Conservation (phyloP, 2,888 invertebrate species). For the Nomada ferruginata region DNA sequence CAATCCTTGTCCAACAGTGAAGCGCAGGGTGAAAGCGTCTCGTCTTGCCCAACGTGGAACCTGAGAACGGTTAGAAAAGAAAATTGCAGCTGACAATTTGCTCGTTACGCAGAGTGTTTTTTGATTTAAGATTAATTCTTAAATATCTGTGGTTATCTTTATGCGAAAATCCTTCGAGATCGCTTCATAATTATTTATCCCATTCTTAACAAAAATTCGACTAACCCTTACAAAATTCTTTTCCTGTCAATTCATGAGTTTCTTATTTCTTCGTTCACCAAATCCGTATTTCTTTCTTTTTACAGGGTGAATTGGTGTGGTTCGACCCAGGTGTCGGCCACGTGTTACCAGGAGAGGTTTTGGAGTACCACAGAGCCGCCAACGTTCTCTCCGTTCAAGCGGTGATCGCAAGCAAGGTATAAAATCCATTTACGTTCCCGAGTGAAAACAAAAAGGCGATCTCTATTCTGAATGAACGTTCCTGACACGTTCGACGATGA, state of each 20-base stretch:
- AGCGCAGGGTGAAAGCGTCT: conserved; percentile 57
- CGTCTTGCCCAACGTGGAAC: conserved; percentile 60
- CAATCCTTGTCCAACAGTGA: conserved; percentile 32
- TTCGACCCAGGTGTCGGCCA: conserved; percentile 96
- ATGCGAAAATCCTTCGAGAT: no score
- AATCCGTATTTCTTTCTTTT: conserved; percentile 29
- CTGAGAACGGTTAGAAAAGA: conserved; percentile 73
- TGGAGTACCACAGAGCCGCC: conserved; percentile 95
- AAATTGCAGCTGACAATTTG: neutral
- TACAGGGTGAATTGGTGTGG: conserved; percentile 94
- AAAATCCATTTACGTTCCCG: conserved; percentile 32
- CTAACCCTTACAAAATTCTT: no score
- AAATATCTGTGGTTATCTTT: no score
- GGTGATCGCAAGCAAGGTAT: conserved; percentile 93
- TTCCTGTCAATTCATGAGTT: no score
- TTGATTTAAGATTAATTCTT: no score
- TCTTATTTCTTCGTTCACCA: neutral
- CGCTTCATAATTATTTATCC: no score
- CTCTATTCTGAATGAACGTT: conserved; percentile 14
- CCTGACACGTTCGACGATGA: neutral
- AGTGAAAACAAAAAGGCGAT: neutral
- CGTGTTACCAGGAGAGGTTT: conserved; percentile 95
- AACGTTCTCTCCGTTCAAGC: conserved; percentile 96
- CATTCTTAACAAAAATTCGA: no score
- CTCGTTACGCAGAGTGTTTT: no score